Conservation (phyloP, 2,113 vertebrate genomes). For the Lepus timidus region DNA sequence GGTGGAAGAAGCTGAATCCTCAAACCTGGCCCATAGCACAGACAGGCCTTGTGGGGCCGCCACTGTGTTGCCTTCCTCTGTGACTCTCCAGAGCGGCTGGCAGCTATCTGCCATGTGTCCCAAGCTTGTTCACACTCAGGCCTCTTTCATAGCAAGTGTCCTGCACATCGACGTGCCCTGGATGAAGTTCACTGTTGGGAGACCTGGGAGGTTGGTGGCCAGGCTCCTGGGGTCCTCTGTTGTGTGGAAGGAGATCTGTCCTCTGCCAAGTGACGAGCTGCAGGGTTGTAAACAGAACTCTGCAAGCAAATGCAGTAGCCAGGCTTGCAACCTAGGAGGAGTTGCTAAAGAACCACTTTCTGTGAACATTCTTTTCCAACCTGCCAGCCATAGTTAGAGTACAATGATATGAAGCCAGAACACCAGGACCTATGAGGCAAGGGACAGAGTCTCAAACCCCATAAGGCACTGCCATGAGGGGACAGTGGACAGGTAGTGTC, state of each 20-base stretch:
- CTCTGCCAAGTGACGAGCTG: not conserved
- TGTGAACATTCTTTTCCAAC: not conserved
- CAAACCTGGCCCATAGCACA: not conserved
- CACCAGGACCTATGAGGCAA: not conserved
- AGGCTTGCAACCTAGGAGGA: not conserved
- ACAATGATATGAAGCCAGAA: not conserved
- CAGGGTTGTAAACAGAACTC: not conserved
- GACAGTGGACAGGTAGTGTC: not conserved
- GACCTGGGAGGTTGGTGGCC: not conserved
- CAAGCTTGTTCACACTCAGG: not conserved
- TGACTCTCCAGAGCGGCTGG: not conserved
- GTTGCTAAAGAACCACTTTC: not conserved
- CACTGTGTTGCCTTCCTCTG: fast-evolving
- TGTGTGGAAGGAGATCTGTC: not conserved
- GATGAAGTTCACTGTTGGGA: not conserved
- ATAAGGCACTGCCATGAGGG: no score
- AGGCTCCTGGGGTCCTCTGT: not conserved
- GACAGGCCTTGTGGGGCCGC: not conserved
- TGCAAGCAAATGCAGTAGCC: not conserved
- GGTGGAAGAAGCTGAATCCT: not conserved
- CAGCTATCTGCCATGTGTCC: not conserved
- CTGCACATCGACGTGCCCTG: not conserved
- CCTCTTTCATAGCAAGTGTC: not conserved
- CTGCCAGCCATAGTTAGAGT: not conserved
- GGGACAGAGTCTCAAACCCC: not conserved